Percentiles rank a stretch among this genome's conserved stretches.
These are phyloP conservation scores for Pyrgus malvae DNA, from an alignment of 2,888 invertebrate genomes.

Conservation along the genomic window DNA sequence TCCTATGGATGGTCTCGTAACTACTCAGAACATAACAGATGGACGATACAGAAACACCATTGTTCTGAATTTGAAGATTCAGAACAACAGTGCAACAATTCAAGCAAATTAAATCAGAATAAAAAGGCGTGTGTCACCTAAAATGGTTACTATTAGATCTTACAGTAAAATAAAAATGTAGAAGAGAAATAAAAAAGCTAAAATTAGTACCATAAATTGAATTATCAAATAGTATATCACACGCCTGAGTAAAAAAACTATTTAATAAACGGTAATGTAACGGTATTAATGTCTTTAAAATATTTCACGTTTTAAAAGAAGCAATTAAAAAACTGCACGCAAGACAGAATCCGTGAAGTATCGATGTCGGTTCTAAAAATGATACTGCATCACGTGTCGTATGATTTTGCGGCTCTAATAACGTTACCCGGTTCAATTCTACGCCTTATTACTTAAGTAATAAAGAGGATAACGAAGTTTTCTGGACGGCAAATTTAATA, in stretches of 20 bases:
- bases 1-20: slow-evolving; percentile 27
- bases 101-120: no score
- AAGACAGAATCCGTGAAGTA: slow-evolving; percentile 56
- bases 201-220: no score
- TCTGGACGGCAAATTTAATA: slow-evolving; percentile 24
- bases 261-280: slow-evolving; percentile 1
- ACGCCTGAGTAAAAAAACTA: neutral
- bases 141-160: no score
- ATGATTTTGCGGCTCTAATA: slow-evolving; percentile 9
- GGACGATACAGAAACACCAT: neutral
- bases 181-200: no score
- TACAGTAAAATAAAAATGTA: no score
- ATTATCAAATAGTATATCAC: no score
- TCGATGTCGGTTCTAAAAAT: slow-evolving; percentile 60
- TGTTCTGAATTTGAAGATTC: neutral
- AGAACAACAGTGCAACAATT: no score
- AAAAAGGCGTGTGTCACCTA: no score
- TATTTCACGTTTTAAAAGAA: slow-evolving; percentile 37
- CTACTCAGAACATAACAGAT: slow-evolving; percentile 16
- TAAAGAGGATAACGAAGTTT: slow-evolving; percentile 21
- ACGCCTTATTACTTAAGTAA: slow-evolving; percentile 10
- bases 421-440: slow-evolving; percentile 11
- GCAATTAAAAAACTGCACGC: slow-evolving; percentile 49
- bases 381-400: slow-evolving; percentile 45
- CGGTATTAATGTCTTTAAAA: slow-evolving; percentile 31